These are phyloP conservation scores for Cryptus viduatorius DNA, from an alignment of 2,888 invertebrate species.

Conservation along the genomic window DNA sequence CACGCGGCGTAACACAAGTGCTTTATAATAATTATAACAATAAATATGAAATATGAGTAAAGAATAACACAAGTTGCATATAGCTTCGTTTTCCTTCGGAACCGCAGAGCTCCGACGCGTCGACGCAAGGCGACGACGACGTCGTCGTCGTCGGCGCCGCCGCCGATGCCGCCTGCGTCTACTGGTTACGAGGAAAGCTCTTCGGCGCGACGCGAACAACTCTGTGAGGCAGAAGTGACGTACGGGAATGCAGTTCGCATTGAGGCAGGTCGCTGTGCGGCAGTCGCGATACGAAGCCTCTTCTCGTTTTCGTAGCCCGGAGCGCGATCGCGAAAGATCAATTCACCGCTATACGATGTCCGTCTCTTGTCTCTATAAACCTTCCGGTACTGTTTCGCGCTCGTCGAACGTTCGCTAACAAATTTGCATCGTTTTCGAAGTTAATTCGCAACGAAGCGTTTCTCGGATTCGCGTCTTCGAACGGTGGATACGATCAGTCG, in stretches of 20 bases:
- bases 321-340: conserved; percentile 59
- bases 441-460: too few species aligned
- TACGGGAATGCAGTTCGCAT: conserved; percentile 78
- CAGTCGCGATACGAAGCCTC: conserved; percentile 67
- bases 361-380: neutral
- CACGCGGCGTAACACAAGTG: too few species aligned
- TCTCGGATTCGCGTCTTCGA: too few species aligned
- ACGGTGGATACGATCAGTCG: too few species aligned
- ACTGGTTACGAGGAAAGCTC: conserved; percentile 21
- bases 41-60: neutral
- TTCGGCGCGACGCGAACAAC: conserved; percentile 33
- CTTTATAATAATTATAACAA: neutral
- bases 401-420: too few species aligned
- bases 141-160: conserved; percentile 37
- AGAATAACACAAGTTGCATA: neutral
- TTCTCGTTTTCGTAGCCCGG: conserved; percentile 53
- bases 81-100: neutral
- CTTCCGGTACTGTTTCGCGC: too few species aligned
- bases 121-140: conserved; percentile 60
- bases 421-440: too few species aligned
- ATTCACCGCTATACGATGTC: conserved; percentile 48
- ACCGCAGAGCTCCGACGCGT: conserved; percentile 56
- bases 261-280: conserved; percentile 80
- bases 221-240: conserved; percentile 27
- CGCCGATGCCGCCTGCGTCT: conserved; percentile 32